Evolutionary conservation across 1,140 invertebrate genomes (phyloP).

Genomic region (Ceratina calcarata): DNA sequence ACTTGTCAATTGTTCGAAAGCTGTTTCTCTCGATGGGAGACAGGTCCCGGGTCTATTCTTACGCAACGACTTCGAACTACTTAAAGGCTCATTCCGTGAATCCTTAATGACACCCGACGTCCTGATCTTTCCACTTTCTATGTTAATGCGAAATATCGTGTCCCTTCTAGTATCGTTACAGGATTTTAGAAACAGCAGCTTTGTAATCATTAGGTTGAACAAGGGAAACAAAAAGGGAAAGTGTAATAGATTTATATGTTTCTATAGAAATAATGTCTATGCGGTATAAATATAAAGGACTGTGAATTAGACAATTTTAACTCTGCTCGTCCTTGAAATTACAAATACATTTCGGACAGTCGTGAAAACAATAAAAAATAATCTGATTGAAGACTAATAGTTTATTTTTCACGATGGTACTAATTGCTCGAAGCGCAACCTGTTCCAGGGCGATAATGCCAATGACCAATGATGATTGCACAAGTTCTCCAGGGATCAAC

Average conservation of each 20-base stretch:
- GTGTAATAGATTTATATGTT: not conserved
- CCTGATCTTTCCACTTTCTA: not conserved
- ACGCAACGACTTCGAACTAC: not conserved
- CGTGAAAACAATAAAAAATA: too few species aligned
- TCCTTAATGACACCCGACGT: not conserved
- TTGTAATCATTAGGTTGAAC: not conserved
- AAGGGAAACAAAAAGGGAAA: not conserved
- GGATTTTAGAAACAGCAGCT: too few species aligned
- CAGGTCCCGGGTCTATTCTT: not conserved
- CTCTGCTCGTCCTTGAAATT: too few species aligned
- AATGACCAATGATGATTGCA: conserved; percentile 9
- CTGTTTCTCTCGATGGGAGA: not conserved
- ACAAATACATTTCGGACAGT: too few species aligned
- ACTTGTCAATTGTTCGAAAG: conserved; percentile 27
- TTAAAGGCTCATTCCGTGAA: not conserved
- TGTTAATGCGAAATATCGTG: not conserved
- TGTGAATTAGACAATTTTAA: too few species aligned
- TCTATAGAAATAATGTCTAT: fast-evolving
- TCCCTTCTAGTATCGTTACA: not conserved
- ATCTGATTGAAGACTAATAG: not conserved
- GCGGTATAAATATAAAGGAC: too few species aligned
- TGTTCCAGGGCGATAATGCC: conserved; percentile 17
- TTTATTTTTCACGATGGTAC: conserved; percentile 1
- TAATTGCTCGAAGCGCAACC: conserved; percentile 14
- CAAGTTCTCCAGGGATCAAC: conserved; percentile 39